A percentile compares a stretch with the other conserved stretches of the same genome.
Conservation (phyloP, 2,888 invertebrate genomes). For the Drosophila anomalata region DNA sequence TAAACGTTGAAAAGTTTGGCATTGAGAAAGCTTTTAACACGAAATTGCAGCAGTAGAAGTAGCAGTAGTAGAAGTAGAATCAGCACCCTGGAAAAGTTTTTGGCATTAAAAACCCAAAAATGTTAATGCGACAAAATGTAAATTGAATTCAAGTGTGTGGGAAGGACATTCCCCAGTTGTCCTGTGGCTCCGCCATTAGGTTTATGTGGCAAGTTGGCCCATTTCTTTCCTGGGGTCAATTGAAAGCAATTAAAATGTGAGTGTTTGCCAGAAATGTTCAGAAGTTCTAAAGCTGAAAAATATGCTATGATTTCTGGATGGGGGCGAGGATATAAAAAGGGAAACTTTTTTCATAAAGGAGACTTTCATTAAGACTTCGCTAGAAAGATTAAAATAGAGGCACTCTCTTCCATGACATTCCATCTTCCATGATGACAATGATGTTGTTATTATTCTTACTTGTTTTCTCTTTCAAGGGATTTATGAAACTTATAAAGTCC, state of each 20-base stretch:
- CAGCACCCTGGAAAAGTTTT: conserved; percentile 27
- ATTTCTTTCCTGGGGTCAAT: conserved; percentile 61
- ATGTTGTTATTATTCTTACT: conserved; percentile 17
- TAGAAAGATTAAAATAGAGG: conserved; percentile 16
- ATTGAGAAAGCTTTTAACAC: conserved; percentile 44
- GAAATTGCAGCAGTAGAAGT: conserved; percentile 13
- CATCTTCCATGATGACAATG: background rate
- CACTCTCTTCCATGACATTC: background rate
- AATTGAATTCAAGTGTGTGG: conserved; percentile 41
- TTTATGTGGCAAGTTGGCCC: conserved; percentile 62
- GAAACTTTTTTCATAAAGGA: background rate
- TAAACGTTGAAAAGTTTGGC: conserved; percentile 30
- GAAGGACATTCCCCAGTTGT: background rate
- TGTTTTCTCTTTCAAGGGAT: background rate
- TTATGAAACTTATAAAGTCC: background rate
- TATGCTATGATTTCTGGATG: conserved; percentile 21
- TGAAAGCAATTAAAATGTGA: conserved; percentile 71
- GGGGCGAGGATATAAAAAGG: background rate
- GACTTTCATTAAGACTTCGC: conserved; percentile 5
- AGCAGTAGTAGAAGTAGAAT: background rate
- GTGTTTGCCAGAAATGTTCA: conserved; percentile 20
- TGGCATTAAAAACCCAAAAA: conserved; percentile 42
- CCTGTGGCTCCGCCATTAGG: conserved; percentile 29
- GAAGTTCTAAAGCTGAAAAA: conserved; percentile 31
- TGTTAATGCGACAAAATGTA: conserved; percentile 43